Evolutionary conservation across 2,113 vertebrate species (phyloP).

Genomic region (Eptesicus fuscus): DNA sequence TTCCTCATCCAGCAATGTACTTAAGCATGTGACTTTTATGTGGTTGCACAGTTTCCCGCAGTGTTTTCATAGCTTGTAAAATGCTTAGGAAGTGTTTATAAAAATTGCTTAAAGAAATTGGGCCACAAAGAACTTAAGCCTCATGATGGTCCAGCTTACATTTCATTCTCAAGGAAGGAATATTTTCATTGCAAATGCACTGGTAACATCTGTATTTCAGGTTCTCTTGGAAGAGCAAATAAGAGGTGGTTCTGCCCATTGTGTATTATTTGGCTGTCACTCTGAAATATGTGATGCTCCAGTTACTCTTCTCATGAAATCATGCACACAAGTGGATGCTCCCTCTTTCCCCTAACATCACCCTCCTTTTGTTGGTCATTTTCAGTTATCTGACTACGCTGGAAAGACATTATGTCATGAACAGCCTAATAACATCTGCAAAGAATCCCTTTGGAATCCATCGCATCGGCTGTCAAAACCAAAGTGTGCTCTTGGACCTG

Average conservation of each 20-base stretch:
- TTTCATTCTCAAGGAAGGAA: slow-evolving; percentile 76
- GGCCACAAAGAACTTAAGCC: slow-evolving; percentile 80
- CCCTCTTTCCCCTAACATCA: slow-evolving; percentile 14
- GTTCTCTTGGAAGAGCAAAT: slow-evolving; percentile 73
- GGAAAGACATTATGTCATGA: slow-evolving; percentile 80
- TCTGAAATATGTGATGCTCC: slow-evolving; percentile 80
- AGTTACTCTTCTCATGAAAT: slow-evolving; percentile 83
- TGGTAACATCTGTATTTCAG: slow-evolving; percentile 81
- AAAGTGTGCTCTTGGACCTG: slow-evolving; percentile 58
- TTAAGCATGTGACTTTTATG: slow-evolving; percentile 79
- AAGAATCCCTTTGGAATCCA: slow-evolving; percentile 65
- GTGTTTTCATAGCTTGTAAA: slow-evolving; percentile 84
- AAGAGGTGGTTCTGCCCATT: slow-evolving; percentile 72
- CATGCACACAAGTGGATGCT: slow-evolving; percentile 69
- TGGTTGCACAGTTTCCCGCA: slow-evolving; percentile 77
- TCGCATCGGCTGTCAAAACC: slow-evolving; percentile 1
- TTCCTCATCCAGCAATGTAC: slow-evolving; percentile 72
- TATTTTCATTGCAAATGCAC: slow-evolving; percentile 79
- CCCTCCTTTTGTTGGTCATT: slow-evolving; percentile 71
- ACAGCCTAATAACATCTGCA: slow-evolving; percentile 74
- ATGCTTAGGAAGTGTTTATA: slow-evolving; percentile 81
- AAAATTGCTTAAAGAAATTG: slow-evolving; percentile 79
- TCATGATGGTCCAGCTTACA: slow-evolving; percentile 72
- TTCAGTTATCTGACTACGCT: slow-evolving; percentile 73
- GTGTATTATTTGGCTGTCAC: slow-evolving; percentile 80